phyloP scores from a whole-genome alignment of 2,888 invertebrate genomes.

The Lottia gigantea region DNA sequence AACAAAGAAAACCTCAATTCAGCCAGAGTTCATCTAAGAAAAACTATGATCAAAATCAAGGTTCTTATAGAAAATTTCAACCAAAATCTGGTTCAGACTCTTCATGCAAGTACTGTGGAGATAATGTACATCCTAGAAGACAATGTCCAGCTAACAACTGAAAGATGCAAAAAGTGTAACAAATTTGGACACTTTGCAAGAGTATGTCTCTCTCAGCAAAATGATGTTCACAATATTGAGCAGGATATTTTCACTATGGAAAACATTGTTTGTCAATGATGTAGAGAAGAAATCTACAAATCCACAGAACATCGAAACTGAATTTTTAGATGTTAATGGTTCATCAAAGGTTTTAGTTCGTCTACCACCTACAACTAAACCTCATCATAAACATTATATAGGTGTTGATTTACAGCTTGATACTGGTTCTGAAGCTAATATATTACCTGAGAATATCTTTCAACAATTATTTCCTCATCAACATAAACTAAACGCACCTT shows the following conservation, averaged over 20 bases:
- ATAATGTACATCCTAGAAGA: not conserved
- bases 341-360: too few relatives aligned
- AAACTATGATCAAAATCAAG: too few relatives aligned
- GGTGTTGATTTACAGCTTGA: not conserved
- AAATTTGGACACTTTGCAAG: constrained; percentile 4
- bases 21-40: too few relatives aligned
- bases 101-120: constrained; percentile 3
- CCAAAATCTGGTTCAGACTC: too few relatives aligned
- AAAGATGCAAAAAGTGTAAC: not conserved
- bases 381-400: not conserved
- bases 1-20: too few relatives aligned
- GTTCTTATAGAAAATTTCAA: too few relatives aligned
- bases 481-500: not conserved
- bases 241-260: not conserved
- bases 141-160: constrained; percentile 6
- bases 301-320: too few relatives aligned
- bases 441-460: not conserved
- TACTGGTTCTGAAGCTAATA: not conserved
- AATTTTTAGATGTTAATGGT: too few relatives aligned
- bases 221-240: not conserved
- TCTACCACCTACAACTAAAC: not conserved
- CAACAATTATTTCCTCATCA: not conserved
- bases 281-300: not conserved
- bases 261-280: not conserved
- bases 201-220: constrained; percentile 3